Conservation (phyloP, 2,888 invertebrate species). For the Boloria euphrosyne region DNA sequence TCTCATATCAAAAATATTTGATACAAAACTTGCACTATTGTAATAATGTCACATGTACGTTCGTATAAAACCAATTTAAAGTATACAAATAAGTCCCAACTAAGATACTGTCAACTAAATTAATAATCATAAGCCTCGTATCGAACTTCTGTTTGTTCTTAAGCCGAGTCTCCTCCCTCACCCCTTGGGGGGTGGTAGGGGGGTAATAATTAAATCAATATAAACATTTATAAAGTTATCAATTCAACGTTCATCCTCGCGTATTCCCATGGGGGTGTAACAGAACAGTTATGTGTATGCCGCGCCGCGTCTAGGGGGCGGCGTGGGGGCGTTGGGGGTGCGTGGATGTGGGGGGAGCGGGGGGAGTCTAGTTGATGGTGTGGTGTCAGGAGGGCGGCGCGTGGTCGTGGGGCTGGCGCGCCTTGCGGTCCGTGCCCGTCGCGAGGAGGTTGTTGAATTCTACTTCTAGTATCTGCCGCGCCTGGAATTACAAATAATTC, state of each 20-base stretch:
- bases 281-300: no score
- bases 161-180: constrained; percentile 2
- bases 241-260: neutral
- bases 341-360: constrained; percentile 36
- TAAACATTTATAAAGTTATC: neutral
- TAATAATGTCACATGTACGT: neutral
- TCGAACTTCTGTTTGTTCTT: no score
- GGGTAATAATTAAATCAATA: neutral
- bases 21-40: constrained; percentile 3
- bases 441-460: constrained; percentile 94
- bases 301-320: no score
- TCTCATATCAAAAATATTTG: neutral
- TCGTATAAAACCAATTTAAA: constrained; percentile 3
- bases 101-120: no score
- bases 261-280: constrained; percentile 1
- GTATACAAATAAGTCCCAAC: no score
- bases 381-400: constrained; percentile 73
- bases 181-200: neutral
- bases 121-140: no score
- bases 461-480: constrained; percentile 93
- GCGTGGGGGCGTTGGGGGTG: no score
- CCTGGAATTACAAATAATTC: constrained; percentile 79
- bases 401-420: constrained; percentile 69
- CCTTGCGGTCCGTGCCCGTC: constrained; percentile 91
- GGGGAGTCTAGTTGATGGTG: constrained; percentile 53